Percentiles rank a stretch among this genome's conserved stretches.
These are phyloP conservation scores for Dicerorhinus sumatrensis DNA, from an alignment of 2,113 vertebrate species.

Conservation along the genomic window DNA sequence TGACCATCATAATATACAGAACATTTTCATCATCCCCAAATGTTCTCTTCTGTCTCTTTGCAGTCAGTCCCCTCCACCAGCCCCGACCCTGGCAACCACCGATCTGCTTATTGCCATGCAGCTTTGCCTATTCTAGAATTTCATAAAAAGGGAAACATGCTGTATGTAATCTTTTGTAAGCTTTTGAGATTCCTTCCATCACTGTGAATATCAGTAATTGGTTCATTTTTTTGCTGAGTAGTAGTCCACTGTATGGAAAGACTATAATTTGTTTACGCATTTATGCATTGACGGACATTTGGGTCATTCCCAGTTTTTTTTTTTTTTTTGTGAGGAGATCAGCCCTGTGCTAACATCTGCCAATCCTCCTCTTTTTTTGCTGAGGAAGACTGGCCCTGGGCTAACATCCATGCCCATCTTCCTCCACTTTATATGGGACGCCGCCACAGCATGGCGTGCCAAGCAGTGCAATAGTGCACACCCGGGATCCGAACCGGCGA, in stretches of 20 bases:
- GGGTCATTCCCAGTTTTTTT: not conserved
- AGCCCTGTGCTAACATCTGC: too few relatives aligned
- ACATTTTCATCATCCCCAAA: not conserved
- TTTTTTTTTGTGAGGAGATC: too few relatives aligned
- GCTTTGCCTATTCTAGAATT: not conserved
- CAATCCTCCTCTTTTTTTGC: too few relatives aligned
- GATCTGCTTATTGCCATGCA: not conserved
- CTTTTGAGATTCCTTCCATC: not conserved
- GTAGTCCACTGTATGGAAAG: not conserved
- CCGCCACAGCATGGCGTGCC: too few relatives aligned
- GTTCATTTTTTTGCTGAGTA: too few relatives aligned
- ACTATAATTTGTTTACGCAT: fast-evolving
- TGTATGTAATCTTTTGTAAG: not conserved
- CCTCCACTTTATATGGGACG: too few relatives aligned
- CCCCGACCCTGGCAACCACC: not conserved
- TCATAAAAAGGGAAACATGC: fast-evolving
- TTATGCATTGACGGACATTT: not conserved
- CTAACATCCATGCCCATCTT: too few relatives aligned
- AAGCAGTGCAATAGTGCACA: too few relatives aligned
- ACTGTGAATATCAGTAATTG: too few relatives aligned
- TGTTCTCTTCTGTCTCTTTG: not conserved
- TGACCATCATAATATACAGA: fast-evolving
- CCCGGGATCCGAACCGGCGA: too few relatives aligned
- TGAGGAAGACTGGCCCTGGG: too few relatives aligned
- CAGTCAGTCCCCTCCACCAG: not conserved